These are phyloP conservation scores for Mareca strepera DNA, from an alignment of 2,797 vertebrate genomes.

Conservation along the genomic window DNA sequence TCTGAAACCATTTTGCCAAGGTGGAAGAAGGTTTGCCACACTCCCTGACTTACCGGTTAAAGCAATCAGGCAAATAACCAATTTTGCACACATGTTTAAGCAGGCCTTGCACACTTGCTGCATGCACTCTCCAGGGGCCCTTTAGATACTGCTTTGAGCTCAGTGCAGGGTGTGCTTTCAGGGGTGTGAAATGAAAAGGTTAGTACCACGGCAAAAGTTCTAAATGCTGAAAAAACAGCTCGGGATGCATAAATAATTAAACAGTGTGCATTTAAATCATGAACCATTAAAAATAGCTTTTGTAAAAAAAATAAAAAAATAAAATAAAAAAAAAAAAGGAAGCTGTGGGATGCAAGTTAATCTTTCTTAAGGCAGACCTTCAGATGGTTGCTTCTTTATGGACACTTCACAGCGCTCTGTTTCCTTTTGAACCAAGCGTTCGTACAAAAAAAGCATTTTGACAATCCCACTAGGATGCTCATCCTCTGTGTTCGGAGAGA, in stretches of 20 bases:
- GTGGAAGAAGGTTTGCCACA: background rate
- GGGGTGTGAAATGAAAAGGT: constrained; percentile 23
- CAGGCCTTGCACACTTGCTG: background rate
- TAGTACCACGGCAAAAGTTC: background rate
- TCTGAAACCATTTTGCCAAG: background rate
- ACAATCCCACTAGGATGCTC: constrained; percentile 53
- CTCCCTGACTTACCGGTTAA: background rate
- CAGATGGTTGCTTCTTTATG: background rate
- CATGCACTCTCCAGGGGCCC: background rate
- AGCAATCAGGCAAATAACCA: constrained; percentile 10
- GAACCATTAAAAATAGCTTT: constrained; percentile 28
- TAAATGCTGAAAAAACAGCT: background rate
- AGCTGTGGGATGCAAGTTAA: constrained; percentile 27
- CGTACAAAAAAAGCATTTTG: background rate
- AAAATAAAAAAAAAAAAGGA: background rate
- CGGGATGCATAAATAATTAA: constrained; percentile 39
- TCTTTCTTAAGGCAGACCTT: constrained; percentile 49
- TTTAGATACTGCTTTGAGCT: background rate
- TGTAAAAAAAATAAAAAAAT: background rate
- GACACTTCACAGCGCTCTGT: constrained; percentile 21
- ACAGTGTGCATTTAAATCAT: constrained; percentile 23
- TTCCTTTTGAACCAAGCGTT: constrained; percentile 45
- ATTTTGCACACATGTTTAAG: background rate
- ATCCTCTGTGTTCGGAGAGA: constrained; percentile 51
- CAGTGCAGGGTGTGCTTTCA: background rate